Base-by-base conservation (phyloP, 2,888 invertebrate species). In the Branchellion lobata region DNA sequence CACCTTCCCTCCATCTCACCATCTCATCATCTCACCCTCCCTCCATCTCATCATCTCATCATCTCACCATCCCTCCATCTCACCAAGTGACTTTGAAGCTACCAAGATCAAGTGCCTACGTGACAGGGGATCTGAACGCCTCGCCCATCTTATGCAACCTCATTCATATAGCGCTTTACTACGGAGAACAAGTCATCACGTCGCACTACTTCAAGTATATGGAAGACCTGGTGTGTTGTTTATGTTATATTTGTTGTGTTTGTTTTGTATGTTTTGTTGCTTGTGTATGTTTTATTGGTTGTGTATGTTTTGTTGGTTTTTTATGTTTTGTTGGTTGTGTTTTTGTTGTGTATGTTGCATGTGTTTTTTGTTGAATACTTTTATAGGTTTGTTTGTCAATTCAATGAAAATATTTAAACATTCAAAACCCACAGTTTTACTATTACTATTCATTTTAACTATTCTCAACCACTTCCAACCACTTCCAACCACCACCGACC, bases 121-220 rank as follows among this genome's bases (percentile, higher is more conserved):
- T 89, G 91, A 85, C 84, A 53, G 90, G 96, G 0, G 97, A 98
- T 88, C 89, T 89, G 79, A 93, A 93, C 87, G 93, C 95, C 0
- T 89, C 90, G 36, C 93, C 93, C 85, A 94, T 98, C n/a, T 90
- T 97, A 82, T 93, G 94, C 84, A 95, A 95, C 86, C 91, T 98
- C 34, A 92, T 92, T 81, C 92, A 93, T 82, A 94, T 97, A 83
- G 93, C 94, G 78, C 92, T 84, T 27, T 80, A 87, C 53, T 88
- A 87, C 82, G 88, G 88, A 73, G 86, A 87, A 81, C 86, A 87
- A 80, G 85, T 88, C 31, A 85, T 88, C 27, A 82, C 86, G 1
- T 83, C 86, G 3, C 87, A 88, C 82, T 88, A 86, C 81, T 82
- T 87, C 73, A 85, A 85, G 1, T 85, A 85, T 83, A 84, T 86